Percentiles rank a stretch among this genome's conserved stretches.
These are phyloP conservation scores for Galeopterus variegatus DNA, from an alignment of 2,113 vertebrate genomes.

Conservation along the genomic window DNA sequence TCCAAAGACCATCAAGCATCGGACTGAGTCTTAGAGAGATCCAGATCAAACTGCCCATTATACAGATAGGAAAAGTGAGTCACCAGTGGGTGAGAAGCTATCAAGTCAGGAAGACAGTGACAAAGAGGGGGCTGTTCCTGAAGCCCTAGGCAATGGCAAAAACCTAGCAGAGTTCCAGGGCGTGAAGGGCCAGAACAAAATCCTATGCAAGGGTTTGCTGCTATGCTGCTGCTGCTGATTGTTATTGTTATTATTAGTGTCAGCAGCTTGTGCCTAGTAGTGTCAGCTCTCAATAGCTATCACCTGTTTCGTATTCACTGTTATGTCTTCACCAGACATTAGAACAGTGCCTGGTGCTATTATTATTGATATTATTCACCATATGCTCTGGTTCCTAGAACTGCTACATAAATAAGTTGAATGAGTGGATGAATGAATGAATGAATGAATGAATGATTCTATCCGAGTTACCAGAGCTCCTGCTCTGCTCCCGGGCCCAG, in stretches of 20 bases:
- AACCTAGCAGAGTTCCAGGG: neutral
- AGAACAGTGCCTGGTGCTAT: neutral
- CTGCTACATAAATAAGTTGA: accelerated
- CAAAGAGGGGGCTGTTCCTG: neutral
- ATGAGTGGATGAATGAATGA: neutral
- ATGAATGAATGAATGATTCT: neutral
- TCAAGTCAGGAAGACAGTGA: neutral
- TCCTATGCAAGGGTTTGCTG: neutral
- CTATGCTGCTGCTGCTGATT: accelerated
- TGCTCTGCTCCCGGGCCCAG: neutral
- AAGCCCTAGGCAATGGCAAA: neutral
- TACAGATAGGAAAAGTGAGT: neutral
- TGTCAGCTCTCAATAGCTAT: neutral
- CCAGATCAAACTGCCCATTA: neutral
- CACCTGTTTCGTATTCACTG: accelerated
- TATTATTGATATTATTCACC: neutral
- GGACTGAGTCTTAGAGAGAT: neutral
- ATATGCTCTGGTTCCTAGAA: neutral
- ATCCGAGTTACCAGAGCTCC: neutral
- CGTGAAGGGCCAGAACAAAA: accelerated
- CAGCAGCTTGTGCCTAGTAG: accelerated
- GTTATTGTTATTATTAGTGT: accelerated
- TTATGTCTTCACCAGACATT: neutral
- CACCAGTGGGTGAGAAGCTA: neutral
- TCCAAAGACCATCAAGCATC: neutral